phyloP scores from a whole-genome alignment of 2,888 invertebrate species.

The Cancer borealis region DNA sequence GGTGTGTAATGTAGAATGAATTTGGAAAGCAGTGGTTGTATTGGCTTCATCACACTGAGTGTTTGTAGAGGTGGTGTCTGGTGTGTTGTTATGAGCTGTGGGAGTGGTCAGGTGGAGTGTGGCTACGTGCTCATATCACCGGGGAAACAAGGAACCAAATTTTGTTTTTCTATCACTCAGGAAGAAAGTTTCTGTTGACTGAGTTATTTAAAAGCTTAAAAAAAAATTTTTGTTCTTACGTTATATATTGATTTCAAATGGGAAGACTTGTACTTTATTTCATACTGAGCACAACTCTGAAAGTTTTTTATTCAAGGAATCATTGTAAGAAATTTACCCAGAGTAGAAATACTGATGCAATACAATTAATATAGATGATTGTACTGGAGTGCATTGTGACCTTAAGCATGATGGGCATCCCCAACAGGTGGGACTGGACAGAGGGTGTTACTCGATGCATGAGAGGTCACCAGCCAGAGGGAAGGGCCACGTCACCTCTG shows the following conservation, averaged over 20 bases:
- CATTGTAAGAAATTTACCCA: neutral
- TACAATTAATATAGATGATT: neutral
- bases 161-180: neutral
- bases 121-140: neutral
- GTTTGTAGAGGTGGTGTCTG: neutral
- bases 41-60: neutral
- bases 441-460: conserved; percentile 22
- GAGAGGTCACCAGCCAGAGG: conserved; percentile 55
- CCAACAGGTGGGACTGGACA: conserved; percentile 62
- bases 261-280: neutral
- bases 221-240: neutral
- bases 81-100: neutral
- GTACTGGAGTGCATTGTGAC: neutral
- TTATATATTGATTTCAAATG: neutral
- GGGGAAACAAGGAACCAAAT: neutral
- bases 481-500: conserved; percentile 38
- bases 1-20: neutral
- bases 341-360: neutral
- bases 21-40: neutral
- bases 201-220: neutral
- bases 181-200: neutral
- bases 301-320: neutral
- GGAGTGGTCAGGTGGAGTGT: neutral
- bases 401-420: conserved; percentile 57
- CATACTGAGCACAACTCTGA: neutral